phyloP scores from a whole-genome alignment of 2,797 vertebrate species.

The Psittacula derbiana region DNA sequence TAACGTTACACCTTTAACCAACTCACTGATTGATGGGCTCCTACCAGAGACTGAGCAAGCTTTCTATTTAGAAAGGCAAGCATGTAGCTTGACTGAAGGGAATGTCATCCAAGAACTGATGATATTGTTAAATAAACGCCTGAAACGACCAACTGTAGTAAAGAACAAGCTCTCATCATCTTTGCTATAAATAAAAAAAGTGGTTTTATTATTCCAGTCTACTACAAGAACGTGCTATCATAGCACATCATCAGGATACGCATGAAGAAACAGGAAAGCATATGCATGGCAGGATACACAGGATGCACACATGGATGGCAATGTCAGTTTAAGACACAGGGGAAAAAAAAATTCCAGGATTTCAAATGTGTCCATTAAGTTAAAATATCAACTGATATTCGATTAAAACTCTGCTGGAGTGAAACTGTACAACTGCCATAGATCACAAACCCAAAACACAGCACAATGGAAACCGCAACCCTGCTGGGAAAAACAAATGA shows the following conservation, averaged over 20 bases:
- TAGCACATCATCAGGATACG: background rate
- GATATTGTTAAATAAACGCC: background rate
- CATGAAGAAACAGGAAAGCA: constrained; percentile 11
- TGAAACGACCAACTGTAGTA: background rate
- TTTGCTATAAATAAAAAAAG: background rate
- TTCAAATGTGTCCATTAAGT: background rate
- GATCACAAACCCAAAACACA: background rate
- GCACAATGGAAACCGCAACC: background rate
- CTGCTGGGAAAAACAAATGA: background rate
- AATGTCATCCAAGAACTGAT: constrained; percentile 33
- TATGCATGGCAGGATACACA: background rate
- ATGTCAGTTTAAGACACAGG: background rate
- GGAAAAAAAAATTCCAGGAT: background rate
- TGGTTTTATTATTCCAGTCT: background rate
- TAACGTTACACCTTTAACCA: constrained; percentile 12
- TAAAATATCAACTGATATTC: background rate
- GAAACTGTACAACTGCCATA: background rate
- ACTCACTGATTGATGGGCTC: background rate
- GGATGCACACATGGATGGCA: background rate
- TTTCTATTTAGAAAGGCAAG: constrained; percentile 13
- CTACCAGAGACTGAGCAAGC: background rate
- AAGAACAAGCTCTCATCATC: constrained; percentile 5
- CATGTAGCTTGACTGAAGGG: background rate
- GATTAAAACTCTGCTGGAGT: constrained; percentile 18
- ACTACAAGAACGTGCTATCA: background rate